Evolutionary conservation across 1,140 invertebrate species (phyloP), one percentile per base, ranked within the genome.

Genomic region (Brachionus asplanchnoidis): DNA sequence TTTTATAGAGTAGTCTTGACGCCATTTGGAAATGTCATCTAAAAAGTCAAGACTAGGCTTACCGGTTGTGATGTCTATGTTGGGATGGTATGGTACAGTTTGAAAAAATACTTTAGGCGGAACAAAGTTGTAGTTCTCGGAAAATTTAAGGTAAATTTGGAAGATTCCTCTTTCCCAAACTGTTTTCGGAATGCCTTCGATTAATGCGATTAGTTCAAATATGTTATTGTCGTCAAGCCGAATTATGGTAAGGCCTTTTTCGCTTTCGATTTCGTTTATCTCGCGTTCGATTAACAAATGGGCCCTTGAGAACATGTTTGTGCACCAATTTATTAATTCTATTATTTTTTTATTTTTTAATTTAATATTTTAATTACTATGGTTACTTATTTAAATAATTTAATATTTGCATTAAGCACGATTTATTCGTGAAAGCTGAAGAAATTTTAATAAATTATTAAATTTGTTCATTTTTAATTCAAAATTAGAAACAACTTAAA

Each of bases 81-180:
- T 82, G 23, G 79, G 79, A 68, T 82, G 79, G 17, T 65, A 82
- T 12, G 79, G 79, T n/a, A 82, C 65, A n/a, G 79, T 82, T 26
- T 82, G 79, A 65, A 82, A 82, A 12, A 42, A 82, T 14, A 82
- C 79, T 68, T 82, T 46, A 1, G 79, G 79, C 23, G 79, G 53
- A 26, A 42, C 23, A 65, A 60, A 68, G 28, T 82, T 68, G 40
- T 82, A 82, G 32, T 82, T 82, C 32, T 82, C 79, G 14, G 32
- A 42, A 26, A 82, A 82, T 60, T 68, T 60, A 14, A 82, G 53
- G 53, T 65, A 82, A 9, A 82, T 60, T 68, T 82, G 79, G 40
- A 82, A 82, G 9, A 65, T 82, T 17, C 79, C 79, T 40, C 40
- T 65, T 44, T 82, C 53, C 79, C 79, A 82, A 8, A 60, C 36